Evolutionary conservation across 2,888 invertebrate species (phyloP).

Genomic region (Campoletis raptor): DNA sequence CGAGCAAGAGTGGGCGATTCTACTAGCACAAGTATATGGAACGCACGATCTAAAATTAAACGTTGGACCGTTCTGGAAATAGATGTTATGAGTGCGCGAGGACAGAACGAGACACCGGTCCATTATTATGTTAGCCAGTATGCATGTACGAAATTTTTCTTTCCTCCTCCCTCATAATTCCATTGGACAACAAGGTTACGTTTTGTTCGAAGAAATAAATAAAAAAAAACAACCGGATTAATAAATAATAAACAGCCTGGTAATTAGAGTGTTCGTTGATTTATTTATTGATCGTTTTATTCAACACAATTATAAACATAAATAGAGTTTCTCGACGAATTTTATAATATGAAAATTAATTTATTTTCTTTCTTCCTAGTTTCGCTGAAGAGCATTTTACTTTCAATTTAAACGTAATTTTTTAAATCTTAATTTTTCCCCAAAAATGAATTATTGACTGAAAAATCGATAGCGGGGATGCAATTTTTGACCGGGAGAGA

Average conservation of each 20-base stretch:
- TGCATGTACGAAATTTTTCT: conserved; percentile 46
- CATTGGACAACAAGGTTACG: conserved; percentile 15
- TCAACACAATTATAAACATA: background rate
- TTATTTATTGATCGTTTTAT: background rate
- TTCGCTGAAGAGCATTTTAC: too few species aligned
- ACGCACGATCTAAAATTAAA: conserved; percentile 84
- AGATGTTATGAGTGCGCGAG: conserved; percentile 85
- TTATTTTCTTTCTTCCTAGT: too few species aligned
- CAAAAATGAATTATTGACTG: too few species aligned
- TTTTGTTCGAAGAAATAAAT: background rate
- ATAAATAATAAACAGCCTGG: background rate
- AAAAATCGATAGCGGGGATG: too few species aligned
- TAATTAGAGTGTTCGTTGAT: background rate
- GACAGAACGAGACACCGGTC: conserved; percentile 83
- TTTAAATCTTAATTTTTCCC: too few species aligned
- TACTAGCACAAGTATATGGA: conserved; percentile 83
- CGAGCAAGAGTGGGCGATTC: conserved; percentile 77
- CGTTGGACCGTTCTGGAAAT: conserved; percentile 84
- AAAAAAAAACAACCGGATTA: background rate
- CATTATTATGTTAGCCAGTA: conserved; percentile 77
- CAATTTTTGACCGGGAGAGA: too few species aligned
- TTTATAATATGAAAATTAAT: too few species aligned
- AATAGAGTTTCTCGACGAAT: too few species aligned
- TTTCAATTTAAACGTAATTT: too few species aligned
- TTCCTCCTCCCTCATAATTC: conserved; percentile 12